Evolutionary conservation across 2,113 vertebrate genomes (phyloP).

Genomic region (Sylvicapra grimmia): DNA sequence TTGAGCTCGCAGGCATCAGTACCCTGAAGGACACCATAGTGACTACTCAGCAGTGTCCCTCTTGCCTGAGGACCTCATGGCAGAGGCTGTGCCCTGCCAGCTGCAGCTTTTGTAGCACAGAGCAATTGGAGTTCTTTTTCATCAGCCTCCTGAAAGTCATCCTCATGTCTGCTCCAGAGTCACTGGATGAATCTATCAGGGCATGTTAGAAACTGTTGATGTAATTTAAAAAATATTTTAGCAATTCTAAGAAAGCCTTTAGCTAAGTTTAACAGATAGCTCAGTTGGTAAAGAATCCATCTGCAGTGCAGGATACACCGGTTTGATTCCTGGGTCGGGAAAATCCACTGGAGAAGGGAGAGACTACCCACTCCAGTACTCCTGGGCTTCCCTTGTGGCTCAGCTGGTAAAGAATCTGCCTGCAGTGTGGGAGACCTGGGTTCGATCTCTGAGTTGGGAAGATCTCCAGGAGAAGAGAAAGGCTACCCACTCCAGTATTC

Average conservation of each 20-base stretch:
- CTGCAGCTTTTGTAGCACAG: neutral
- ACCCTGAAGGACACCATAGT: too few relatives aligned
- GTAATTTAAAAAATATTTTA: neutral
- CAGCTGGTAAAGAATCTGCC: rapidly evolving
- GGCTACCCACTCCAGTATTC: neutral
- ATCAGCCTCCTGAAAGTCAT: neutral
- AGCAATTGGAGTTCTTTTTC: neutral
- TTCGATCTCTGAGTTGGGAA: neutral
- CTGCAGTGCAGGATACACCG: neutral
- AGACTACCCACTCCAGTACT: neutral
- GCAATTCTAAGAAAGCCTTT: neutral
- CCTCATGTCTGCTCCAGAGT: neutral
- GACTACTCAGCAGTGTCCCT: neutral
- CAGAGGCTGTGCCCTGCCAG: neutral
- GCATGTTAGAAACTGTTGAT: neutral
- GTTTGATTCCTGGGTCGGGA: neutral
- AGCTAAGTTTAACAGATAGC: neutral
- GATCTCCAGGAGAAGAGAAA: neutral
- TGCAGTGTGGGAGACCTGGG: neutral
- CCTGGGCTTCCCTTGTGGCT: neutral
- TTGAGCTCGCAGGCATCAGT: neutral
- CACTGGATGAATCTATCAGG: neutral
- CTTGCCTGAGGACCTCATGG: neutral
- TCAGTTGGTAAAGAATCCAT: neutral
- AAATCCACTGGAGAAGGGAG: neutral